Conservation (phyloP, 2,113 vertebrate genomes). For the Cochlearius cochlearius region DNA sequence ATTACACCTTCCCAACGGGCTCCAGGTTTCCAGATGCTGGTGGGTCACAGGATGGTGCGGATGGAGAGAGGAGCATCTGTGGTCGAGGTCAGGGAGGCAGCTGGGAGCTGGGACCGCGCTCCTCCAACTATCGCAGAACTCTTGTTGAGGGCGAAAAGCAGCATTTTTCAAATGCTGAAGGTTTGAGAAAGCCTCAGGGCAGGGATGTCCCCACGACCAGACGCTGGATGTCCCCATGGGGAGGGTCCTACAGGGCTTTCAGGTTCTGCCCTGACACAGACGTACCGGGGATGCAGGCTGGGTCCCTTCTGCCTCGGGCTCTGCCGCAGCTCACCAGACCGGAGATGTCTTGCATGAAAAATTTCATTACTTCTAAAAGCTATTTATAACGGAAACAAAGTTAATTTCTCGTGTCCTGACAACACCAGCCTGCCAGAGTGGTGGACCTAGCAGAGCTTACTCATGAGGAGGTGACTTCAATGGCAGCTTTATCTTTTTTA, state of each 20-base stretch:
- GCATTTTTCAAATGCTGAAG: not conserved
- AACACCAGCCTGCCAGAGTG: not conserved
- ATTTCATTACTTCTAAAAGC: not conserved
- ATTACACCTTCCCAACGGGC: not conserved
- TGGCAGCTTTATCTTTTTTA: not conserved
- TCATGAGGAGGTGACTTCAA: not conserved
- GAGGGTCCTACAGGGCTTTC: not conserved
- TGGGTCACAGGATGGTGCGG: fast-evolving
- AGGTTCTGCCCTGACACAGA: not conserved
- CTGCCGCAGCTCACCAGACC: fast-evolving
- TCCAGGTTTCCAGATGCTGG: not conserved
- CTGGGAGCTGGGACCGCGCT: fast-evolving
- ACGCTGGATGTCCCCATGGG: fast-evolving
- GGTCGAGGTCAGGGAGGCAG: not conserved
- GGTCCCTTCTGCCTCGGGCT: not conserved
- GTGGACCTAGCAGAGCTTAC: not conserved
- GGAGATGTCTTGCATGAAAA: not conserved
- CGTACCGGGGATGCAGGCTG: not conserved
- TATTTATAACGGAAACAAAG: not conserved
- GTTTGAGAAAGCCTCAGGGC: not conserved
- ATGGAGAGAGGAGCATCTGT: not conserved
- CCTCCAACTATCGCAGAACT: fast-evolving
- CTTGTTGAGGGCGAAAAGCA: not conserved
- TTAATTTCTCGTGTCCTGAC: not conserved
- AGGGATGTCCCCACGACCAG: not conserved